Evolutionary conservation across 2,888 invertebrate genomes (phyloP), one percentile per base, ranked within the genome.

Genomic region (Furcula furcula): DNA sequence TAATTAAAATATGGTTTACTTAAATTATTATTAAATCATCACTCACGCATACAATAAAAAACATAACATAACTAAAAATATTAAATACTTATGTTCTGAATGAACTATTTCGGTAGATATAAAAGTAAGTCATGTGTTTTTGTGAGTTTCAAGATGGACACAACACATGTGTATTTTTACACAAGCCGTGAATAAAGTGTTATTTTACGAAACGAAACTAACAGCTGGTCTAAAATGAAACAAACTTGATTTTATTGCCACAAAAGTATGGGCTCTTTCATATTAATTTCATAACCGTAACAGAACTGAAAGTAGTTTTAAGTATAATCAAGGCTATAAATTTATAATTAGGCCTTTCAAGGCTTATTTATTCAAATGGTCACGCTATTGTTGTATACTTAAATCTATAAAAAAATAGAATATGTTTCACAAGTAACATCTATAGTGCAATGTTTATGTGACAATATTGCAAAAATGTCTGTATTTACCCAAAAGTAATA

Each of bases 151-250:
- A 22, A 49, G 61, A 63, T 52, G 62, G 62, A 68, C 58, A 65
- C 71, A 67, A 75, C 67, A 61, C 58, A 55, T 47, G 66, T 67
- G 55, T 79, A 76, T 78, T 79, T 79, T 71, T 76, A 75, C 58
- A 71, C 64, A 57, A 52, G 60, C 61, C 50, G 53, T 54, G 46
- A 61, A 70, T 56, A 76, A 78, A 75, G 71, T 72, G 65, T 70
- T 68, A 63, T 63, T 46, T 55, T 66, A 67, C 53, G 53, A 55
- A 63, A 63, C 55, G 54, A 49, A 59, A 52, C 48, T 52, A 65
- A 51, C 68, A 74, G 72, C 70, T 74, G 74, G 52, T 65, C 44
- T 35, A 47, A 58, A 14, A 64, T 59, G 56, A 70, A 65, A 67
- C 54, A 54, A 54, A 57, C 49, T 38, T 31, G 31, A 36, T 46